These are phyloP conservation scores for Brachyhypopomus occidentalis DNA, from an alignment of 2,113 vertebrate genomes.

Conservation along the genomic window DNA sequence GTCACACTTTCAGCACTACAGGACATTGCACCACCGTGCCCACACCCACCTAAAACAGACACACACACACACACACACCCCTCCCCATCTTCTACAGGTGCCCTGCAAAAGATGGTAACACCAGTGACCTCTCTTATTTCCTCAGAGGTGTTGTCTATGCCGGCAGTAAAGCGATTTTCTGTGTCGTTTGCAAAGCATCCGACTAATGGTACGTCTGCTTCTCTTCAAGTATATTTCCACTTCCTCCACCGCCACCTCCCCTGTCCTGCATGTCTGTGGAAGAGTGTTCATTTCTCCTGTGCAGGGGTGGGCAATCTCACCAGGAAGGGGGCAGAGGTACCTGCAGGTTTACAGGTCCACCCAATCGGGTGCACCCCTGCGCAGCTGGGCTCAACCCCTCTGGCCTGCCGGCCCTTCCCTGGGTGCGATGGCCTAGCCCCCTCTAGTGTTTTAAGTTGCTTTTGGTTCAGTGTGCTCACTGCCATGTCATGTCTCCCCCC, in stretches of 20 bases:
- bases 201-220: slow-evolving; percentile 99
- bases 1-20: slow-evolving; percentile 43
- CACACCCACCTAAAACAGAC: not conserved
- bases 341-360: too few species aligned
- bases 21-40: not conserved
- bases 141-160: slow-evolving; percentile 99
- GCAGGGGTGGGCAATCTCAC: not conserved
- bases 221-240: slow-evolving; percentile 81
- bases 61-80: not conserved
- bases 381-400: too few species aligned
- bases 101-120: slow-evolving; percentile 77
- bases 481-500: slow-evolving; percentile 58
- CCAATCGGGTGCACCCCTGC: too few species aligned
- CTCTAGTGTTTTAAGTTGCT: slow-evolving; percentile 34
- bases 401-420: too few species aligned
- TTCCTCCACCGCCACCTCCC: slow-evolving; percentile 66
- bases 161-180: slow-evolving; percentile 99
- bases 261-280: slow-evolving; percentile 81
- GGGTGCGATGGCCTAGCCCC: too few species aligned
- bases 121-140: slow-evolving; percentile 93
- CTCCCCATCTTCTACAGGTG: slow-evolving; percentile 46
- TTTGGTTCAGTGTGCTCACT: slow-evolving; percentile 56
- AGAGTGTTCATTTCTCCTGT: slow-evolving; percentile 61
- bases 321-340: too few species aligned
- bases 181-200: slow-evolving; percentile 99